Conservation (phyloP, 2,113 vertebrate species). For the Brachyhypopomus occidentalis region DNA sequence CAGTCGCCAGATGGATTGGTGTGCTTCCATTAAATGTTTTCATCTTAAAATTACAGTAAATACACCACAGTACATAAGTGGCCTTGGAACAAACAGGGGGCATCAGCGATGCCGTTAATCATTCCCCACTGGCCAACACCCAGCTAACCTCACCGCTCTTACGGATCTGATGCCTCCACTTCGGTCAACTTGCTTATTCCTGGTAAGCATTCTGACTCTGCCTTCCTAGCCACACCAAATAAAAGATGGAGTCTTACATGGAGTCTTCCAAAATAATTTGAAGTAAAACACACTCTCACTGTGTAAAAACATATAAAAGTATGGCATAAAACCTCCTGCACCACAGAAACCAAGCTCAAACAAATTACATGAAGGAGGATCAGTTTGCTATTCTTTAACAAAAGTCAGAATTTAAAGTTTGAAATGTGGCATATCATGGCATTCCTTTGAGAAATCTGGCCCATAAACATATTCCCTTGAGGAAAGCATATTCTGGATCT, state of each 20-base stretch:
- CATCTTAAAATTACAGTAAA: neutral
- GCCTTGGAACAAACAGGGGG: neutral
- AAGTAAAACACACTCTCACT: neutral
- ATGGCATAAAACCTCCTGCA: too few species aligned
- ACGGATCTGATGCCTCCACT: neutral
- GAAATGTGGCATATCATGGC: too few species aligned
- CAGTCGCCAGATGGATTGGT: neutral
- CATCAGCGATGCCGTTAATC: neutral
- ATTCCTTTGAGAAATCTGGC: slow-evolving; percentile 1
- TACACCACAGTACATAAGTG: neutral
- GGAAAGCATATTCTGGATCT: neutral
- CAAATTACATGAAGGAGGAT: neutral
- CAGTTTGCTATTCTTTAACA: too few species aligned
- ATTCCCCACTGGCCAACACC: neutral
- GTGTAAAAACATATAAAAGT: too few species aligned
- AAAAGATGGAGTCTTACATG: too few species aligned
- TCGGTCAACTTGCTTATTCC: neutral
- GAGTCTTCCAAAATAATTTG: neutral
- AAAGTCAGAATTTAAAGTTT: too few species aligned
- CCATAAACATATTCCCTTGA: neutral
- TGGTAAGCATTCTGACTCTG: neutral
- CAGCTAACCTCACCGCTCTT: neutral
- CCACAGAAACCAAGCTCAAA: neutral
- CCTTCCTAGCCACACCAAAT: too few species aligned
- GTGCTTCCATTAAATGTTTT: neutral